A percentile compares a stretch with the other conserved stretches of the same genome.
Evolutionary conservation across 1,140 invertebrate genomes (phyloP).

Genomic region (Polyergus mexicanus): DNA sequence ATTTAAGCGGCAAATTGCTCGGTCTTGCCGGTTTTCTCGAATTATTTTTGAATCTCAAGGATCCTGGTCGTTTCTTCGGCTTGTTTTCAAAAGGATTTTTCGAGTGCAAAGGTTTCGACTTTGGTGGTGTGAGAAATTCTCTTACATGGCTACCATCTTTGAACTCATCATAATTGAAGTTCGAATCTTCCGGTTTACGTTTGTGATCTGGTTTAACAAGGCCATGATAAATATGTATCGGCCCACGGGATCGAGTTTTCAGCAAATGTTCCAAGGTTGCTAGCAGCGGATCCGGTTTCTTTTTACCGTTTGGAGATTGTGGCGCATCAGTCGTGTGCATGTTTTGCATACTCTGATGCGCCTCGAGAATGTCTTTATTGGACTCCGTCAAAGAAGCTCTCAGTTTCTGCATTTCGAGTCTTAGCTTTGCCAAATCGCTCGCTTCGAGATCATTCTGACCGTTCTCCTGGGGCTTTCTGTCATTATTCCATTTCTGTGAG

Average conservation of each 20-base stretch:
- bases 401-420: slow-evolving; percentile 79
- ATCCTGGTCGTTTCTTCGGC: slow-evolving; percentile 76
- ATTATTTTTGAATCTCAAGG: slow-evolving; percentile 63
- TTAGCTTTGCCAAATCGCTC: slow-evolving; percentile 78
- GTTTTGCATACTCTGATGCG: slow-evolving; percentile 82
- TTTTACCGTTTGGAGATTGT: slow-evolving; percentile 46
- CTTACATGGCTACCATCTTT: slow-evolving; percentile 69
- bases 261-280: slow-evolving; percentile 80
- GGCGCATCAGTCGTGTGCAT: slow-evolving; percentile 73
- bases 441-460: slow-evolving; percentile 73
- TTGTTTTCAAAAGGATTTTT: slow-evolving; percentile 82
- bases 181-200: slow-evolving; percentile 42
- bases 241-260: slow-evolving; percentile 69
- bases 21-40: slow-evolving; percentile 66
- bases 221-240: slow-evolving; percentile 68
- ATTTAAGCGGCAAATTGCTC: slow-evolving; percentile 57
- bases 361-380: slow-evolving; percentile 81
- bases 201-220: slow-evolving; percentile 46
- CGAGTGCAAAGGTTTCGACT: slow-evolving; percentile 75
- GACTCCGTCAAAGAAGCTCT: slow-evolving; percentile 70
- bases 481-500: slow-evolving; percentile 85
- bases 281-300: slow-evolving; percentile 77
- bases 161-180: slow-evolving; percentile 65
- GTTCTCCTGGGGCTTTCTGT: slow-evolving; percentile 70
- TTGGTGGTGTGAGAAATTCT: slow-evolving; percentile 83